Evolutionary conservation across 2,113 vertebrate genomes (phyloP).

Genomic region (Dipodomys stephensi): DNA sequence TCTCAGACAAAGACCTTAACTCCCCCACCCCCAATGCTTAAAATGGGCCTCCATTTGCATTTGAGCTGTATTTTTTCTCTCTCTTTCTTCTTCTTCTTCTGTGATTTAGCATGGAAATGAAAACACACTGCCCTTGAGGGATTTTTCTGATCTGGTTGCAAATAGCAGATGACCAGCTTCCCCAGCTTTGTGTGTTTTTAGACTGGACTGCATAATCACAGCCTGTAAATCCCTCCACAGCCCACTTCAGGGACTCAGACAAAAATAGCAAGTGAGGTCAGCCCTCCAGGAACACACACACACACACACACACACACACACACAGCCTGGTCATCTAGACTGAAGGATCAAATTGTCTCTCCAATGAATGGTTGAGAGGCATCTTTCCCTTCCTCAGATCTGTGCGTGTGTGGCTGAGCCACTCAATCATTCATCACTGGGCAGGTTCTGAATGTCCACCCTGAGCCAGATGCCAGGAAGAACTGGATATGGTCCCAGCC

Average conservation of each 20-base stretch:
- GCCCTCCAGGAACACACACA: neutral
- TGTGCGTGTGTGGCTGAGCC: neutral
- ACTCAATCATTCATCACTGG: neutral
- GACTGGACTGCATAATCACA: neutral
- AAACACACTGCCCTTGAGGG: slow-evolving; percentile 33
- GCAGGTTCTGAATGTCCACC: neutral
- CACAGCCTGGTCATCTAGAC: neutral
- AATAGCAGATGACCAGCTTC: slow-evolving; percentile 56
- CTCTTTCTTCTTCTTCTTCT: neutral
- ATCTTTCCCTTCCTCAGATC: neutral
- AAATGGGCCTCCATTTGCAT: slow-evolving; percentile 49
- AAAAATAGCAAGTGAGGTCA: slow-evolving; percentile 64
- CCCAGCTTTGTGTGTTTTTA: neutral
- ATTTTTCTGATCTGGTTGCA: slow-evolving; percentile 74
- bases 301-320: too few relatives aligned
- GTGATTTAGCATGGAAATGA: slow-evolving; percentile 65
- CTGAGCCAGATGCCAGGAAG: neutral
- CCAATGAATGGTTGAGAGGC: neutral
- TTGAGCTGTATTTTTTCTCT: neutral
- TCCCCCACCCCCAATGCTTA: neutral
- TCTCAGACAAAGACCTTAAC: slow-evolving; percentile 41
- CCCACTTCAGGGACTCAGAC: slow-evolving; percentile 1
- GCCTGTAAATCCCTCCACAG: slow-evolving; percentile 24
- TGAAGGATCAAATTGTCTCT: neutral
- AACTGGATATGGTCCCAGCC: neutral